Evolutionary conservation across 2,113 vertebrate genomes (phyloP).

Genomic region (Dipodomys ordii): DNA sequence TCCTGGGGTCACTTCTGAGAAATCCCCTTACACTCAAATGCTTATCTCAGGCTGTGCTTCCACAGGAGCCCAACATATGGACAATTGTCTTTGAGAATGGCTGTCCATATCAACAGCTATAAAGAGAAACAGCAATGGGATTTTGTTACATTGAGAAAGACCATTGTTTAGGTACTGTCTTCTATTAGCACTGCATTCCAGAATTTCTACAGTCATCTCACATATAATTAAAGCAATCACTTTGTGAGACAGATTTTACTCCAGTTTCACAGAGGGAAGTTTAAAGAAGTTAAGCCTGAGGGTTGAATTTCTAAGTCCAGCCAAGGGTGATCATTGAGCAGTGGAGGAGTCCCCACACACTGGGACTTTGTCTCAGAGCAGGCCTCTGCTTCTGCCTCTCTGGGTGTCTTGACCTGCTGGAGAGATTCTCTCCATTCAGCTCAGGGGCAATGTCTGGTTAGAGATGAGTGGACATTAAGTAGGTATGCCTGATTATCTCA

Average conservation of each 20-base stretch:
- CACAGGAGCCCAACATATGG: neutral
- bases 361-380: too few relatives aligned
- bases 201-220: neutral
- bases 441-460: neutral
- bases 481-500: too few relatives aligned
- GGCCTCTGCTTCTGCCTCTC: neutral
- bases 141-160: neutral
- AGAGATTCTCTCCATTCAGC: neutral
- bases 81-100: neutral
- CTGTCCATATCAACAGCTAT: neutral
- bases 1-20: neutral
- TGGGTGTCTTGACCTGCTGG: accelerated
- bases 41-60: neutral
- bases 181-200: neutral
- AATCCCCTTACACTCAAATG: neutral
- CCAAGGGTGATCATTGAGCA: neutral
- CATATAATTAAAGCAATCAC: neutral
- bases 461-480: neutral
- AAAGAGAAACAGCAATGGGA: neutral
- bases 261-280: neutral
- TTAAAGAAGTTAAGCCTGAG: neutral
- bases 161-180: neutral
- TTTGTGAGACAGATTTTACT: neutral
- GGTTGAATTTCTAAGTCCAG: neutral
- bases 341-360: neutral